Conservation (phyloP, 1,140 invertebrate genomes). For the Euura saliciscinereae region DNA sequence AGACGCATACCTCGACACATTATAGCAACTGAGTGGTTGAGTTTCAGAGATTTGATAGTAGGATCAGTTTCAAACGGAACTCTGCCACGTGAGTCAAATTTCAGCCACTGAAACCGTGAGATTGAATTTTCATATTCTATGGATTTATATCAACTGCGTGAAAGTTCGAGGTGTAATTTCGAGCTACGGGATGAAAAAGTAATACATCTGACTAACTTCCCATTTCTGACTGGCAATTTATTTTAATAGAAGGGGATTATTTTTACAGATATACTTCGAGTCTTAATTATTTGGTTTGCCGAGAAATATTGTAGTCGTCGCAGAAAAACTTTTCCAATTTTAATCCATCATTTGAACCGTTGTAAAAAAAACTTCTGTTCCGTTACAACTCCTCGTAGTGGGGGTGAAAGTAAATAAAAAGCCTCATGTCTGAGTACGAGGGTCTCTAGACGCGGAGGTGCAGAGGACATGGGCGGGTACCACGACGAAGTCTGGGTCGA, state of each 20-base stretch:
- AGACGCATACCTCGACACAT: neutral
- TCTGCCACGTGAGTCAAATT: no score
- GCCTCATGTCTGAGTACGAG: constrained; percentile 28
- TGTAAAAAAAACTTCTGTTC: constrained; percentile 11
- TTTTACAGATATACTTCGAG: neutral
- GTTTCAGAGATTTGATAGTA: neutral
- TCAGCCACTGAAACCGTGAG: no score
- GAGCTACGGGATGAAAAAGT: neutral
- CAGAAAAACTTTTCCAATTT: constrained; percentile 46
- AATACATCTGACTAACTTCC: neutral
- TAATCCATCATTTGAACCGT: constrained; percentile 44
- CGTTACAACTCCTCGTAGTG: constrained; percentile 1
- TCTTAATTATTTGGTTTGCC: neutral
- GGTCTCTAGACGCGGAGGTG: constrained; percentile 26
- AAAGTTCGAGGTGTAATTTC: no score
- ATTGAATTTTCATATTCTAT: no score
- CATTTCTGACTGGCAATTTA: neutral
- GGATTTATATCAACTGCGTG: no score
- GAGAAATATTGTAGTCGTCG: neutral
- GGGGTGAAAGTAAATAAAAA: constrained; percentile 8
- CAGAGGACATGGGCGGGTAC: neutral
- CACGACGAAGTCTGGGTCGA: constrained; percentile 19
- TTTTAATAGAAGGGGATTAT: neutral
- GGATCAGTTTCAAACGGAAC: neutral
- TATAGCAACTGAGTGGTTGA: neutral